Evolutionary conservation across 2,888 invertebrate genomes (phyloP).

Genomic region (Reticulitermes lucifugus): DNA sequence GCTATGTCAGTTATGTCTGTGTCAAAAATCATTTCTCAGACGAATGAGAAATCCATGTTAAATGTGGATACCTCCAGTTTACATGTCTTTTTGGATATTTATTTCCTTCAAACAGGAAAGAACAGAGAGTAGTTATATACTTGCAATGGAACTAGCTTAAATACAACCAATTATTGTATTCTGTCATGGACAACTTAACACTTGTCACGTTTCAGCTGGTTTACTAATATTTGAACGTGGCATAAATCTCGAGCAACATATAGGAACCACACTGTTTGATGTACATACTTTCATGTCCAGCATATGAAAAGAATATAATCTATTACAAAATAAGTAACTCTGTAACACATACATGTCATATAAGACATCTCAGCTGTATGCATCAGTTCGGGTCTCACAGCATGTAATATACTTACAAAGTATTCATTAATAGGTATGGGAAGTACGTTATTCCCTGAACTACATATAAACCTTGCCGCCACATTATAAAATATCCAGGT

Average conservation of each 20-base stretch:
- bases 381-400: neutral
- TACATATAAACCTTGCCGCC: neutral
- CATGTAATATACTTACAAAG: neutral
- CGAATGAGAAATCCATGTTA: neutral
- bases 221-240: neutral
- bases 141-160: neutral
- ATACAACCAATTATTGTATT: neutral
- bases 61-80: neutral
- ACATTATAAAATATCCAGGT: too few species aligned
- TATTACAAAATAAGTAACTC: constrained; percentile 24
- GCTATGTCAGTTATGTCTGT: neutral
- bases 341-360: neutral
- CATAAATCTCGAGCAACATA: neutral
- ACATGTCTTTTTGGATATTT: neutral
- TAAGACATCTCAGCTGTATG: neutral
- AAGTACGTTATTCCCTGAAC: neutral
- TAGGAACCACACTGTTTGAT: neutral
- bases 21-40: neutral
- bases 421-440: neutral
- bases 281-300: neutral
- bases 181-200: constrained; percentile 19
- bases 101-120: neutral
- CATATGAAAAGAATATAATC: neutral
- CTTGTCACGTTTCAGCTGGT: neutral
- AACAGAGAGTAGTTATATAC: neutral